These are phyloP conservation scores for Lamprologus ornatipinnis DNA, from an alignment of 2,113 vertebrate genomes.

Conservation along the genomic window DNA sequence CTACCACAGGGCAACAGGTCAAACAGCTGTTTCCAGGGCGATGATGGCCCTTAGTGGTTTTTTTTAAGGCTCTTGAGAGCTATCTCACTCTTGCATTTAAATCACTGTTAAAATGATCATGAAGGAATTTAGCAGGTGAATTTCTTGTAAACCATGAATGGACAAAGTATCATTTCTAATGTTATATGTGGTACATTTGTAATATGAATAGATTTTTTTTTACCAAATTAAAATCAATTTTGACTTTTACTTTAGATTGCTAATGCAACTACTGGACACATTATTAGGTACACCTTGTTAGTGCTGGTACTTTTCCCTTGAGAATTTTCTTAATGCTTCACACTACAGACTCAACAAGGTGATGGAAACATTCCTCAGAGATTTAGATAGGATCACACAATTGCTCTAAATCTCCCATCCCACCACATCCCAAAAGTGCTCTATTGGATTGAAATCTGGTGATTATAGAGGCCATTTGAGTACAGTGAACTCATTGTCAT, in stretches of 20 bases:
- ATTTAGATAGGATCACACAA: background rate
- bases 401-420: background rate
- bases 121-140: background rate
- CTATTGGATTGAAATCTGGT: background rate
- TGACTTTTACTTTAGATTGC: background rate
- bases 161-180: background rate
- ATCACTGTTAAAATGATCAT: background rate
- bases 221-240: background rate
- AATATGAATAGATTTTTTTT: background rate
- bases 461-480: background rate
- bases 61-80: background rate
- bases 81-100: background rate
- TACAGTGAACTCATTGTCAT: background rate
- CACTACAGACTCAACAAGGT: background rate
- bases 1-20: background rate
- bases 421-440: background rate
- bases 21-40: background rate
- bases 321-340: background rate
- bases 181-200: background rate
- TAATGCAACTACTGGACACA: background rate
- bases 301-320: background rate
- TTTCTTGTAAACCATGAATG: background rate
- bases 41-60: background rate
- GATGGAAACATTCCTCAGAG: background rate
- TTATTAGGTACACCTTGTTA: background rate